Evolutionary conservation across 2,888 invertebrate species (phyloP).

Genomic region (Aquatica leii): DNA sequence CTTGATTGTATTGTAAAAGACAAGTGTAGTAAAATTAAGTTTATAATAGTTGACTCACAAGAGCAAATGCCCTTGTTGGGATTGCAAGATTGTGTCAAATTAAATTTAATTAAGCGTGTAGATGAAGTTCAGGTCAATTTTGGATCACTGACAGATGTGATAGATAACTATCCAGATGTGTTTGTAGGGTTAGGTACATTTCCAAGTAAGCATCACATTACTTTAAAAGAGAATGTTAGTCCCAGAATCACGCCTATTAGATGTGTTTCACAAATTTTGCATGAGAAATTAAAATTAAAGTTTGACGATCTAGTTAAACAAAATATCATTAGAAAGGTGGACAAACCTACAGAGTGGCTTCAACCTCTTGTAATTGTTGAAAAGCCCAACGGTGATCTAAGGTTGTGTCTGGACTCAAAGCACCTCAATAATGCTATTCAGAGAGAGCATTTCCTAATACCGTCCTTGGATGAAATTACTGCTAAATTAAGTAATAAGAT

Average conservation of each 20-base stretch:
- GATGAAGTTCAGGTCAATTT: too few relatives aligned
- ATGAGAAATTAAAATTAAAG: not conserved
- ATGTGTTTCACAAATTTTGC: not conserved
- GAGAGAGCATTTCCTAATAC: constrained; percentile 46
- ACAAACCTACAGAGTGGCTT: constrained; percentile 2
- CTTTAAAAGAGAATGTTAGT: not conserved
- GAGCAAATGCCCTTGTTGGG: not conserved
- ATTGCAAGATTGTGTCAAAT: not conserved
- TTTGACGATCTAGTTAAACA: not conserved
- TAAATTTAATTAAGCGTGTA: not conserved
- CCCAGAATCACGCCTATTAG: not conserved
- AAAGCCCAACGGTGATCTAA: not conserved
- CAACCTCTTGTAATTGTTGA: not conserved
- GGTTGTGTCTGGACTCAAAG: constrained; percentile 18
- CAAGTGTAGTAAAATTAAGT: not conserved
- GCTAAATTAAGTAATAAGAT: constrained; percentile 23
- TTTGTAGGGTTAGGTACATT: not conserved
- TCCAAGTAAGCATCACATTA: not conserved
- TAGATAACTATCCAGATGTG: not conserved
- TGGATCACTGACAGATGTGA: too few relatives aligned
- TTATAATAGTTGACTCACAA: not conserved
- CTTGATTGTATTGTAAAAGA: not conserved
- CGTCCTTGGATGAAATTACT: constrained; percentile 44
- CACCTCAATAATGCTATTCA: constrained; percentile 45
- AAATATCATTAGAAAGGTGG: not conserved